These are phyloP conservation scores for Mylabris phalerata DNA, from an alignment of 1,140 invertebrate genomes.

Conservation along the genomic window DNA sequence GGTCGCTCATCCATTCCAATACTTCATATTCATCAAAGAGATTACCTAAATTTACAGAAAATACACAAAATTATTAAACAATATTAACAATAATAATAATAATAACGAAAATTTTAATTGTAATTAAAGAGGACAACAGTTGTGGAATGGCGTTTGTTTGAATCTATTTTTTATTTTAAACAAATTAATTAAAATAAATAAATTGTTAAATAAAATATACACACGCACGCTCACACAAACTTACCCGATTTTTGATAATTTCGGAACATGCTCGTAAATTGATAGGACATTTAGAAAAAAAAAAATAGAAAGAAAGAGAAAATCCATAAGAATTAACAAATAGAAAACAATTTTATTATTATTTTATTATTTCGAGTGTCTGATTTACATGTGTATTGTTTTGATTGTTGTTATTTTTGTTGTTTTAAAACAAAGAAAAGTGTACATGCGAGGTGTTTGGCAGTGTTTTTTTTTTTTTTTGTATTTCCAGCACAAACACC, in stretches of 20 bases:
- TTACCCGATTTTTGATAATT: constrained; percentile 5
- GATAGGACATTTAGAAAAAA: not conserved
- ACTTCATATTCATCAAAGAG: constrained; percentile 78
- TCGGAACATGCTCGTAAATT: too few species aligned
- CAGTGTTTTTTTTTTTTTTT: constrained; percentile 29
- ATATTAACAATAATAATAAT: not conserved
- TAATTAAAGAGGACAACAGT: constrained; percentile 5
- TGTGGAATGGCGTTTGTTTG: constrained; percentile 20
- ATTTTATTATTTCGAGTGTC: constrained; percentile 10
- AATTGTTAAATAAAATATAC: too few species aligned
- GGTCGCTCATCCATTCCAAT: constrained; percentile 83
- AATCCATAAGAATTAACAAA: constrained; percentile 18
- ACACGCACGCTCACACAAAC: not conserved
- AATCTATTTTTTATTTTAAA: not conserved
- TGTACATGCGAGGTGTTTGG: constrained; percentile 37
- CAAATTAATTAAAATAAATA: too few species aligned
- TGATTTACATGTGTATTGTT: constrained; percentile 16
- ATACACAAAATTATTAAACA: constrained; percentile 1
- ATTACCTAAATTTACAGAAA: constrained; percentile 60
- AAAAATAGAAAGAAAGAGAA: not conserved
- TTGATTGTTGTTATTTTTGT: constrained; percentile 21
- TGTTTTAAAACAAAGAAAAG: not conserved
- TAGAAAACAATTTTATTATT: constrained; percentile 38
- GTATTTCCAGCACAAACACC: constrained; percentile 21
- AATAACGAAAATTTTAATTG: not conserved